Evolutionary conservation across 2,888 invertebrate genomes (phyloP).

Genomic region (Sylvicola cinctus): DNA sequence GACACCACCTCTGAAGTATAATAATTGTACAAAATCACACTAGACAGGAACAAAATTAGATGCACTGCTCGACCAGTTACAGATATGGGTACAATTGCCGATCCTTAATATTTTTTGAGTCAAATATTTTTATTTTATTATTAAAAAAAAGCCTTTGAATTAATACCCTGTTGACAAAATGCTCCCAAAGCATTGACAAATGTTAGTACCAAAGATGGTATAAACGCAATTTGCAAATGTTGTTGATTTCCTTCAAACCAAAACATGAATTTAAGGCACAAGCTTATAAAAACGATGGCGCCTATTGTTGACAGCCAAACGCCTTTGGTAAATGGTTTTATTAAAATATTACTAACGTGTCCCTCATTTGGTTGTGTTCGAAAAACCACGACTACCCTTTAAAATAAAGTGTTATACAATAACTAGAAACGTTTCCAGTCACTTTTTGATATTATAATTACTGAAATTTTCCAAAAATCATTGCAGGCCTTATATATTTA

Average conservation of each 20-base stretch:
- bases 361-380: constrained; percentile 33
- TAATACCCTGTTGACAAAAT: constrained; percentile 28
- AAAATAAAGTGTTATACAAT: too few species aligned
- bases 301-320: constrained; percentile 32
- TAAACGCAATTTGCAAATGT: constrained; percentile 9
- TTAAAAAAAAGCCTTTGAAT: too few species aligned
- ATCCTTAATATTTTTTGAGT: constrained; percentile 5
- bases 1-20: constrained; percentile 43
- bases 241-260: constrained; percentile 13
- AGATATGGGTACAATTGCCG: constrained; percentile 23
- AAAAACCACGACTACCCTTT: constrained; percentile 30
- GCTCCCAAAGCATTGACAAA: constrained; percentile 26
- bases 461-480: too few species aligned
- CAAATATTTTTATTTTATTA: too few species aligned
- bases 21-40: constrained; percentile 34
- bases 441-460: too few species aligned
- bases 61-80: constrained; percentile 22
- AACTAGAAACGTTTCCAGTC: too few species aligned
- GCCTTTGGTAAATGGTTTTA: constrained; percentile 31
- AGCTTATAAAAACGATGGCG: constrained; percentile 17
- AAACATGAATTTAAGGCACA: constrained; percentile 20
- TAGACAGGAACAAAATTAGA: constrained; percentile 15
- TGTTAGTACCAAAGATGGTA: constrained; percentile 17
- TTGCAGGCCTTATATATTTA: too few species aligned
- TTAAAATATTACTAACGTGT: constrained; percentile 32